Evolutionary conservation across 2,888 invertebrate species (phyloP), one percentile per base, ranked within the genome.

Genomic region (Leptinotarsa peninsularis): DNA sequence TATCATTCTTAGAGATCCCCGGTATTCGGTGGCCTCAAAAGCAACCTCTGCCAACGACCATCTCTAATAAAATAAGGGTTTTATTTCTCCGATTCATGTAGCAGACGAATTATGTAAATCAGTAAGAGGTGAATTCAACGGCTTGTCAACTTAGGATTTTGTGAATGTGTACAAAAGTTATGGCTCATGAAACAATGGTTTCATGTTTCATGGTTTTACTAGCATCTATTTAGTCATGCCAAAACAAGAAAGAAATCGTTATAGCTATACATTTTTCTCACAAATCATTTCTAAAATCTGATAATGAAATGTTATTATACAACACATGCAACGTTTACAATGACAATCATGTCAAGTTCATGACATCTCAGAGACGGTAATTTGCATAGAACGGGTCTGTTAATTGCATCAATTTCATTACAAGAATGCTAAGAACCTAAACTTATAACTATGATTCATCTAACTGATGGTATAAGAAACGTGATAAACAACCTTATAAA

Each of bases 1-100:
- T 75, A 71, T 75, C 67, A 70, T 75, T 72, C 56, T 75, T 60
- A 67, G 49, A 43, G 52, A 71, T 74, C 63, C 66, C 60, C 17
- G 50, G 7, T 63, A 17, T 63, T 27, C 63, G n/a, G 63, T 63
- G 43, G 63, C 63, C 17, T n/a, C 27, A 63, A n/a, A 63, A 33
- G n/a, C 43, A 33, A 63, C n/a, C 43, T 63, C 17, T 63, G 63
- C 10, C 63, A 63, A 63, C 43, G 43, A 63, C 63, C 27, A n/a
- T 43, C 63, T 63, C 33, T 43, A 23, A 43, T 63, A 63, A 63
- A 63, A 63, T 63, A 18, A 17, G n/a, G 15, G 63, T 63, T 63
- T n/a, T 43, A 63, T 63, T 63, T 33, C 23, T 23, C 14, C 13
- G 23, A 58, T 23, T 58, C 23, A 23, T 58, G 58, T 15, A 15